Conservation (phyloP, 2,113 vertebrate species). For the Ibidorhyncha struthersii region DNA sequence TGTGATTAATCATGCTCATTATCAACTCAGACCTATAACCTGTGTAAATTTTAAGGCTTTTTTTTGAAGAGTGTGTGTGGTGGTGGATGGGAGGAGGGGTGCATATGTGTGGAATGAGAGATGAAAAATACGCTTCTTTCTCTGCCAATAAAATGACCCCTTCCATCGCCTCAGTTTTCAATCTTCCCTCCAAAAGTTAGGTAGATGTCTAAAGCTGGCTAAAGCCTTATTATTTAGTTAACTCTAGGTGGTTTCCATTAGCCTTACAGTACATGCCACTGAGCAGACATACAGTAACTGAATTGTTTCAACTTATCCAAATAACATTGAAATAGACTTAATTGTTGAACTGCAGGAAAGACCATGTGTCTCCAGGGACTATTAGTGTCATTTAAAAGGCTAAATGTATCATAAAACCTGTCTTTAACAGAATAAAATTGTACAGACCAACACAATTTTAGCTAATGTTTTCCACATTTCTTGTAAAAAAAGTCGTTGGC, state of each 20-base stretch:
- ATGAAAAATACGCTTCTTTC: slow-evolving; percentile 31
- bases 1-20: slow-evolving; percentile 72
- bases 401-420: slow-evolving; percentile 86
- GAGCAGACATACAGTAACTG: slow-evolving; percentile 80
- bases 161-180: slow-evolving; percentile 8
- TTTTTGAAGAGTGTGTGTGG: slow-evolving; percentile 42
- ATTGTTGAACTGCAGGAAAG: slow-evolving; percentile 82
- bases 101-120: slow-evolving; percentile 30
- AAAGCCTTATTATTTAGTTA: slow-evolving; percentile 70
- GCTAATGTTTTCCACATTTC: slow-evolving; percentile 86
- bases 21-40: slow-evolving; percentile 52
- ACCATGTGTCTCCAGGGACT: slow-evolving; percentile 78
- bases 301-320: slow-evolving; percentile 83
- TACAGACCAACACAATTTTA: slow-evolving; percentile 84
- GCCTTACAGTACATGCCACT: slow-evolving; percentile 59
- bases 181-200: slow-evolving; percentile 18
- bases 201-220: slow-evolving; percentile 62
- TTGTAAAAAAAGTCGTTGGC: slow-evolving; percentile 47
- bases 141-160: slow-evolving; percentile 32
- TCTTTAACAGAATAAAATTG: slow-evolving; percentile 83
- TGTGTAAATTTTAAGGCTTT: slow-evolving; percentile 16
- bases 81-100: slow-evolving; percentile 38
- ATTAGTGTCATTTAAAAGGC: slow-evolving; percentile 86
- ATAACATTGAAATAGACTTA: slow-evolving; percentile 84
- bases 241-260: slow-evolving; percentile 59